Evolutionary conservation across 2,797 vertebrate genomes (phyloP), one percentile per base, ranked within the genome.

Genomic region (Sebastes matsubarae): DNA sequence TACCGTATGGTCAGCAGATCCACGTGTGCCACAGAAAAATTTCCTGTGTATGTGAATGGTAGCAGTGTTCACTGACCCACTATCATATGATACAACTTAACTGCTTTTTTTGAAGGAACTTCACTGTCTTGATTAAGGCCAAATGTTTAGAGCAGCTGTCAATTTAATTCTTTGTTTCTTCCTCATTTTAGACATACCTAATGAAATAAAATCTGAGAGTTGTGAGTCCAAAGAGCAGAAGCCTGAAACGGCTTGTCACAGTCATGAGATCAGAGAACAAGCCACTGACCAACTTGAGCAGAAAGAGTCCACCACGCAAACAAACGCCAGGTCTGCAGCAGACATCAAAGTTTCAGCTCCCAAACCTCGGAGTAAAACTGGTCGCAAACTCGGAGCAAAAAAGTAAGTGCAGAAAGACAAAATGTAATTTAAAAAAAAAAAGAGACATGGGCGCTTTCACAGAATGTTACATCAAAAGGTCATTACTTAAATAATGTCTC

Each of bases 211-310:
- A 55, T 25, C 86, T 30, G 84, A 93, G n/a, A 90, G 94, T 60
- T 87, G 79, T 76, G 67, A 93, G 67, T 75, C 93, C 81, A 97
- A 95, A 92, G 79, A 96, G 80, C 95, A 96, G 20, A 96, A 92
- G 77, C 91, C 94, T 55, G 94, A 92, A 88, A 95, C 90, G 12
- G 83, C 89, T 34, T 66, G 75, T 77, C 92, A 90, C 58, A 89
- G 65, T 78, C 87, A 76, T 72, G 96, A 80, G 67, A 87, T 73
- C 27, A 89, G 11, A 91, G 96, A 93, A 24, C 89, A 90, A 52
- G 75, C 92, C 5, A 2, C 20, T 20, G 89, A 79, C 8, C 83
- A 77, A 9, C 59, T 5, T 6, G 70, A 84, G 27, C 72, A 81
- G 34, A 87, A 86, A 61, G 83, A 87, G 34, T 24, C 87, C 20